These are phyloP conservation scores for Epinotia ramella DNA, from an alignment of 2,888 invertebrate species.

Conservation along the genomic window DNA sequence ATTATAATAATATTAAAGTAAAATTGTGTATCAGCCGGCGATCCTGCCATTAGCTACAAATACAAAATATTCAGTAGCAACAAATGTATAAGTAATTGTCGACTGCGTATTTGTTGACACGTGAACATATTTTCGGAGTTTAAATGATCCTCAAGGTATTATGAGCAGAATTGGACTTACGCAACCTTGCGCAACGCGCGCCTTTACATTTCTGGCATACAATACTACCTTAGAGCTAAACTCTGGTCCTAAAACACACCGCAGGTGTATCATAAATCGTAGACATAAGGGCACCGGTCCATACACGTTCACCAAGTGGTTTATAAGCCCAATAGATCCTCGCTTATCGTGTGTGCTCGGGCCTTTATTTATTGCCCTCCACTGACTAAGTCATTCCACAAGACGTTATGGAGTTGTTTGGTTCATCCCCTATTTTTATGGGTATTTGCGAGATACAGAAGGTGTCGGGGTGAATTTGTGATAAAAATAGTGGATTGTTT, in stretches of 20 bases:
- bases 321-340: slow-evolving; percentile 79
- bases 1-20: too few species aligned
- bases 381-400: slow-evolving; percentile 72
- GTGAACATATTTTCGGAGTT: too few species aligned
- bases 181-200: background rate
- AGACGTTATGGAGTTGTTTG: slow-evolving; percentile 70
- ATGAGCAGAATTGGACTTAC: background rate
- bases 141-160: too few species aligned
- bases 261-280: slow-evolving; percentile 72
- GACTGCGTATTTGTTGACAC: too few species aligned
- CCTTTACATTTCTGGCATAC: slow-evolving; percentile 11
- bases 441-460: slow-evolving; percentile 46
- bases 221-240: slow-evolving; percentile 38
- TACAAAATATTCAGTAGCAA: too few species aligned
- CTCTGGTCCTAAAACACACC: slow-evolving; percentile 50
- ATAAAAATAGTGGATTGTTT: slow-evolving; percentile 49
- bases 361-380: slow-evolving; percentile 71
- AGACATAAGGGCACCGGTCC: slow-evolving; percentile 62
- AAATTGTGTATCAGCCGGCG: too few species aligned
- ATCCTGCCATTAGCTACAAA: too few species aligned
- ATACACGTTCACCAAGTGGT: slow-evolving; percentile 65
- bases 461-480: slow-evolving; percentile 44
- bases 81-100: too few species aligned
- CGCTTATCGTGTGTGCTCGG: slow-evolving; percentile 73
- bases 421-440: slow-evolving; percentile 56